Percentiles rank a stretch among this genome's conserved stretches.
These are phyloP conservation scores for Baryphthengus martii DNA, from an alignment of 2,113 vertebrate species.

Conservation along the genomic window DNA sequence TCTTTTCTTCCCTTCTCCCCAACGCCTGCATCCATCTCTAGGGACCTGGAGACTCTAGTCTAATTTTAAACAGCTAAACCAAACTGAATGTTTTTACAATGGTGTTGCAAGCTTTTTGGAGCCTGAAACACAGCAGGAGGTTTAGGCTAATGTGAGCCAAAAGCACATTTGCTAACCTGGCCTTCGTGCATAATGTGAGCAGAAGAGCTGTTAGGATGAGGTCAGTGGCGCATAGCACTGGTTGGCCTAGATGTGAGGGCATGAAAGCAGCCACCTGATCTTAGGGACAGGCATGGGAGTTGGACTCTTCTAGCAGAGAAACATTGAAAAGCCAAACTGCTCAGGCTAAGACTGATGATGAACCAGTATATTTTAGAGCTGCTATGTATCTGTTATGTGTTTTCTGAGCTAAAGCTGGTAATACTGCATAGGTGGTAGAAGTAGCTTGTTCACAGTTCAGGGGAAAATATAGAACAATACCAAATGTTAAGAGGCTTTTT, in stretches of 20 bases:
- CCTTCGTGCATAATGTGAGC: background rate
- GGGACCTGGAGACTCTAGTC: background rate
- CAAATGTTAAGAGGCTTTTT: background rate
- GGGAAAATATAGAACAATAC: background rate
- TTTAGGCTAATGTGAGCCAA: background rate
- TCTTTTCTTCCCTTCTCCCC: background rate
- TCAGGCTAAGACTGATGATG: background rate
- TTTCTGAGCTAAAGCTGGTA: background rate
- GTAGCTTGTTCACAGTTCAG: background rate
- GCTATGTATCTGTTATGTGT: background rate
- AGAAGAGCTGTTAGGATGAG: background rate
- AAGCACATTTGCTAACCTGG: background rate
- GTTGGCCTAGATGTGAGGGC: background rate
- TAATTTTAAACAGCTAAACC: background rate
- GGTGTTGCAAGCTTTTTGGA: background rate
- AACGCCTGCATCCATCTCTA: background rate
- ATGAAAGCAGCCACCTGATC: background rate
- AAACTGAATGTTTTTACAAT: background rate
- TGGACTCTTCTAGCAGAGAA: background rate
- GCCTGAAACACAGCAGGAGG: background rate
- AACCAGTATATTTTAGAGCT: background rate
- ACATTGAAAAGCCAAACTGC: background rate
- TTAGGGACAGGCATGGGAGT: background rate
- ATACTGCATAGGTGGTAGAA: background rate
- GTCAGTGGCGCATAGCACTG: background rate